A percentile compares a stretch with the other conserved stretches of the same genome.
Conservation (phyloP, 2,888 invertebrate species). For the Chrysolina americana region DNA sequence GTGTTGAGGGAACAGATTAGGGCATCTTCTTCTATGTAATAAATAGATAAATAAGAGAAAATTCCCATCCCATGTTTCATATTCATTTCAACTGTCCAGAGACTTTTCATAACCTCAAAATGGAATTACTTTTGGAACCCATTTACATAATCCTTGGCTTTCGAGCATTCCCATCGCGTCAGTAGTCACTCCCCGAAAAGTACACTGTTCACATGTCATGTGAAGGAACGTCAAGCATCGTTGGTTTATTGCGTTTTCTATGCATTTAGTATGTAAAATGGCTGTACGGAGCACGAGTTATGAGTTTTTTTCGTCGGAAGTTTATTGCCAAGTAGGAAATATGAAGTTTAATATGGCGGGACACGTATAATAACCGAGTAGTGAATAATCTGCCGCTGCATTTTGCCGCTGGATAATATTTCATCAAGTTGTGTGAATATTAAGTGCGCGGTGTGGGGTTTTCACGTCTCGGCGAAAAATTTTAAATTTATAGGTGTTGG, state of each 20-base stretch:
- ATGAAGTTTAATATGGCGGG: slow-evolving; percentile 27
- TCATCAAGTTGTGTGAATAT: slow-evolving; percentile 5
- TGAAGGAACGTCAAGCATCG: slow-evolving; percentile 11
- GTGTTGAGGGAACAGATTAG: too few relatives aligned
- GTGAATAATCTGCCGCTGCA: slow-evolving; percentile 21
- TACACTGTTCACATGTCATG: not conserved
- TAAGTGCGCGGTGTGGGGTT: slow-evolving; percentile 1
- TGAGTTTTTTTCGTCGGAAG: slow-evolving; percentile 27
- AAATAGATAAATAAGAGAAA: too few relatives aligned
- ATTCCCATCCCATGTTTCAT: too few relatives aligned
- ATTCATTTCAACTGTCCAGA: not conserved
- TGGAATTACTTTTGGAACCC: not conserved
- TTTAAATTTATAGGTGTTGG: not conserved
- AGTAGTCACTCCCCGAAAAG: slow-evolving; percentile 17
- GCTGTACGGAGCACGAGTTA: slow-evolving; percentile 17
- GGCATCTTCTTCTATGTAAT: too few relatives aligned
- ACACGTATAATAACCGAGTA: slow-evolving; percentile 26
- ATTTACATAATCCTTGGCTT: not conserved
- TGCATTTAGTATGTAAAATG: slow-evolving; percentile 27
- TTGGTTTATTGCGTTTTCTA: slow-evolving; percentile 19
- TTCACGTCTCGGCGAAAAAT: not conserved
- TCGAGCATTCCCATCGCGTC: not conserved
- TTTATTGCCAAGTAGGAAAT: slow-evolving; percentile 26
- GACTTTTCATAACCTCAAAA: not conserved
- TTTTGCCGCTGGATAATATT: slow-evolving; percentile 16